Evolutionary conservation across 2,797 vertebrate genomes (phyloP).

Genomic region (Synanceia verrucosa): DNA sequence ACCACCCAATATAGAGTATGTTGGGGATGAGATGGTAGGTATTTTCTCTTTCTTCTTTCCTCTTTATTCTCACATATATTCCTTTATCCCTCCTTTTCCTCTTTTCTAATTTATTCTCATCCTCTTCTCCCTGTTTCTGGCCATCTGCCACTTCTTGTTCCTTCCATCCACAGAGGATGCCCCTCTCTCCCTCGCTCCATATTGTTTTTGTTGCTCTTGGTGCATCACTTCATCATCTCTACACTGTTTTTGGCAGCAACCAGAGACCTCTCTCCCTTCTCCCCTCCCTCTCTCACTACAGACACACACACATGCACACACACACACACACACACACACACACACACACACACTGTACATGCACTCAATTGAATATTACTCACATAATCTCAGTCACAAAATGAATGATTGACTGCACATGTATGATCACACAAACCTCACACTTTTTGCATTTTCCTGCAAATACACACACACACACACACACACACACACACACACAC

Average conservation of each 20-base stretch:
- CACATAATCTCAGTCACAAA: neutral
- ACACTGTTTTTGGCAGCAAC: slow-evolving; percentile 49
- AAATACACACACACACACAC: neutral
- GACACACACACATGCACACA: slow-evolving; percentile 9
- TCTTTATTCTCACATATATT: neutral
- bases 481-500: too few species aligned
- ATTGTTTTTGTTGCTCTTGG: slow-evolving; percentile 64
- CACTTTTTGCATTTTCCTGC: neutral
- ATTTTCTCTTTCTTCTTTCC: neutral
- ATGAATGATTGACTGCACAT: neutral
- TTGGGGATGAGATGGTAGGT: too few species aligned
- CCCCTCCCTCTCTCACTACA: slow-evolving; percentile 13
- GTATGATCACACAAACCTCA: neutral
- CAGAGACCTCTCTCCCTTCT: slow-evolving; percentile 1
- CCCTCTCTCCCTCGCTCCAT: slow-evolving; percentile 3
- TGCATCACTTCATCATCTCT: slow-evolving; percentile 55
- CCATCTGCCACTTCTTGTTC: slow-evolving; percentile 40
- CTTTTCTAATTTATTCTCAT: slow-evolving; percentile 31
- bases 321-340: neutral
- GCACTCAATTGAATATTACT: neutral
- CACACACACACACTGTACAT: neutral
- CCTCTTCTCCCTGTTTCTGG: slow-evolving; percentile 12
- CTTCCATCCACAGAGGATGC: slow-evolving; percentile 27
- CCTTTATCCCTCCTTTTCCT: neutral
- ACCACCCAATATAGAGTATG: too few species aligned